Percentiles rank a stretch among this genome's conserved stretches.
Conservation (phyloP, 1,140 invertebrate genomes). For the Hylyphantes graminicola region DNA sequence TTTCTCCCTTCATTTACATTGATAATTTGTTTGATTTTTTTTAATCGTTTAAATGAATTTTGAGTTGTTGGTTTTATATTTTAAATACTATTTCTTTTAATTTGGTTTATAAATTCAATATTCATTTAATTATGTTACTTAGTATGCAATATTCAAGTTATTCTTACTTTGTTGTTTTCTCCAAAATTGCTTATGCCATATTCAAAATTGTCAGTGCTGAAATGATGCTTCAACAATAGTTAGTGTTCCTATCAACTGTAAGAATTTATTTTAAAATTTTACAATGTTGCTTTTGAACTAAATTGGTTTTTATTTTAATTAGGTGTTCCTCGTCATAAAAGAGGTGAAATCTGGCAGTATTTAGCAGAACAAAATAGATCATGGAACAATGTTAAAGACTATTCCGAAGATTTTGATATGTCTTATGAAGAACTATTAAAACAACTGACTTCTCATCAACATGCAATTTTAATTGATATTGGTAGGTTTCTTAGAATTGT, state of each 20-base stretch:
- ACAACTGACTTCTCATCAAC: slow-evolving; percentile 92
- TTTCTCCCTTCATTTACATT: background rate
- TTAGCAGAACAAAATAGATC: slow-evolving; percentile 79
- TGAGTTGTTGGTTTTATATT: too few relatives aligned
- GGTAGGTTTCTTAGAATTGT: slow-evolving; percentile 70
- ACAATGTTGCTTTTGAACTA: slow-evolving; percentile 5
- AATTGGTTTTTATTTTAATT: slow-evolving; percentile 54
- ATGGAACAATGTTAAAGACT: slow-evolving; percentile 35
- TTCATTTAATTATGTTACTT: too few relatives aligned
- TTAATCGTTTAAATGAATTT: too few relatives aligned
- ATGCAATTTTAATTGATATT: slow-evolving; percentile 92
- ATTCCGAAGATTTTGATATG: slow-evolving; percentile 65
- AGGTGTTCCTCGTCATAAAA: slow-evolving; percentile 87
- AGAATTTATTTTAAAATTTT: too few relatives aligned
- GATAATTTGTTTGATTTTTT: too few relatives aligned
- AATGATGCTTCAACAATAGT: too few relatives aligned
- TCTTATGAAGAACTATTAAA: slow-evolving; percentile 85
- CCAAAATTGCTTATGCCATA: too few relatives aligned
- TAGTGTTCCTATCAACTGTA: too few relatives aligned
- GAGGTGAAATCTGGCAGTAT: slow-evolving; percentile 93
- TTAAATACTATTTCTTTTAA: background rate
- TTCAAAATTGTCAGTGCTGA: too few relatives aligned
- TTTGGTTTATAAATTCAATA: background rate
- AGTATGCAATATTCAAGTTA: too few relatives aligned
- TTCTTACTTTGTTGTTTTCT: too few relatives aligned